phyloP scores from a whole-genome alignment of 2,797 vertebrate species.

The Danio choprae region DNA sequence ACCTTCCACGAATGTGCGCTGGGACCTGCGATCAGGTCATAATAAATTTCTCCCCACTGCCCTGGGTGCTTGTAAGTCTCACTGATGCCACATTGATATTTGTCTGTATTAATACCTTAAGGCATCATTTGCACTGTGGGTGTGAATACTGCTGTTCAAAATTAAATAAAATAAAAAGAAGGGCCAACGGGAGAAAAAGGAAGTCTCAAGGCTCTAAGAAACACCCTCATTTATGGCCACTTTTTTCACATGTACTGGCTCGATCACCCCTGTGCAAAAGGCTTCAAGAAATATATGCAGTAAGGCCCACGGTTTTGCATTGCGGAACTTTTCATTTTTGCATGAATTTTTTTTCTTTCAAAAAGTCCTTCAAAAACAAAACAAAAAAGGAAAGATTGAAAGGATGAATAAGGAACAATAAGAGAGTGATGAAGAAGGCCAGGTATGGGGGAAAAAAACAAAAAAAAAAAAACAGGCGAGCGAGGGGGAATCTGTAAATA shows the following conservation, averaged over 20 bases:
- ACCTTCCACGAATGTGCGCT: slow-evolving; percentile 62
- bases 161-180: slow-evolving; percentile 58
- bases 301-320: slow-evolving; percentile 73
- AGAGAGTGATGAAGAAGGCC: slow-evolving; percentile 56
- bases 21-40: slow-evolving; percentile 78
- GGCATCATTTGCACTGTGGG: slow-evolving; percentile 83
- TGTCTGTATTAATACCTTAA: slow-evolving; percentile 84
- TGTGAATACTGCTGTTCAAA: slow-evolving; percentile 70
- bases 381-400: slow-evolving; percentile 36
- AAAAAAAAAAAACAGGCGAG: too few relatives aligned
- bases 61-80: slow-evolving; percentile 71
- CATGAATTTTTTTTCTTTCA: slow-evolving; percentile 71
- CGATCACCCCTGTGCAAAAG: slow-evolving; percentile 82
- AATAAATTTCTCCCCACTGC: slow-evolving; percentile 77
- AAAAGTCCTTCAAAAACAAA: slow-evolving; percentile 69
- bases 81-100: slow-evolving; percentile 70
- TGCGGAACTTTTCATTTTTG: slow-evolving; percentile 78
- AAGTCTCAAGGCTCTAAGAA: slow-evolving; percentile 54
- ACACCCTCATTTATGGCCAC: slow-evolving; percentile 62
- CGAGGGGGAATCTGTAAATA: slow-evolving; percentile 50
- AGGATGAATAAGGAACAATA: slow-evolving; percentile 64
- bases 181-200: slow-evolving; percentile 60
- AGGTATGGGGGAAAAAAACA: not conserved
- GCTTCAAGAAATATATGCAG: slow-evolving; percentile 87
- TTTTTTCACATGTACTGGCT: slow-evolving; percentile 68